Evolutionary conservation across 2,113 vertebrate genomes (phyloP), one percentile per base, ranked within the genome.

Genomic region (Tursiops truncatus): DNA sequence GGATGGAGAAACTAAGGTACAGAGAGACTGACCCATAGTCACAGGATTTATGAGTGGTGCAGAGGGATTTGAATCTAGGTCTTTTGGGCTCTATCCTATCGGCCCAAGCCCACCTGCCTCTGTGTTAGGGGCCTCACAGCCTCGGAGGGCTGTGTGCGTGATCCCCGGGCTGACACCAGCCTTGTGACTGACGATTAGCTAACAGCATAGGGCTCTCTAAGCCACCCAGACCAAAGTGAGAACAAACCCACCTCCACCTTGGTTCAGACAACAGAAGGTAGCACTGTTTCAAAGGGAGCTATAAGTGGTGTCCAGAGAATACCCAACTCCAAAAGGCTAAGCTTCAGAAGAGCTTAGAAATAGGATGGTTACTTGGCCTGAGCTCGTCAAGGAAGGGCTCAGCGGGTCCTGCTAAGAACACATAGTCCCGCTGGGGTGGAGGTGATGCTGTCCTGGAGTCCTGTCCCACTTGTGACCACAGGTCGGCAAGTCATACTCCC

Each of bases 61-160:
- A 26, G 58, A 18, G 15, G 74, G 28, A 36, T 68, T 63, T 36
- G 56, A 62, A 62, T 14, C 53, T 21, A 33, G n/a, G 73, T 44
- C 38, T 58, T 65, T 10, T 25, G n/a, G 76, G 50, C n/a, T 74
- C 47, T 56, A 5, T 20, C 20, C 13, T 17, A 15, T 38, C 13
- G 12, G 71, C 68, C 25, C 5, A 0, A 12, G 15, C 38, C 50
- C n/a, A 31, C 56, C 6, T 5, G 31, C 41, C 50, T 20, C 36
- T 14, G 5, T 3, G 41, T 56, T 7, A 53, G 62, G 76, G 33
- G 13, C 9, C 12, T 23, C 1, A 5, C 4, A 44, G 74, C n/a
- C 60, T 25, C 0, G 0, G 8, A 11, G 21, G 20, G 9, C 44
- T 11, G 53, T 13, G 17, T 23, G 8, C 17, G 0, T 31, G 41